A percentile compares a stretch with the other conserved stretches of the same genome.
These are phyloP conservation scores for Lathamus discolor DNA, from an alignment of 2,113 vertebrate genomes.

Conservation along the genomic window DNA sequence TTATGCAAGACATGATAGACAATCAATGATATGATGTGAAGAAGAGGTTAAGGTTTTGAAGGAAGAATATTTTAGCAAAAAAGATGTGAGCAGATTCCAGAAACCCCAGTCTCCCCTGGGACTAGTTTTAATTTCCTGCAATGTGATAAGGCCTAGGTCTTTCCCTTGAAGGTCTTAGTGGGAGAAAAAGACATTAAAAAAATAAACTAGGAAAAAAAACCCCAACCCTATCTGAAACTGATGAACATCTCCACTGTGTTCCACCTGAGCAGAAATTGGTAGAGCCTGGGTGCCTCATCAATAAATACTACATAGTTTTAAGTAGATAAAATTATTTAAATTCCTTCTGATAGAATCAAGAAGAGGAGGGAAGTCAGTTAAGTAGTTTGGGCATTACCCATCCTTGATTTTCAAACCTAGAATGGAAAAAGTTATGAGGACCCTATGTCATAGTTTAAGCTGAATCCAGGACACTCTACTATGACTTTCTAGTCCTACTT, in stretches of 20 bases:
- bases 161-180: background rate
- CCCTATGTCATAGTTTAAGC: background rate
- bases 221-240: background rate
- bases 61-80: background rate
- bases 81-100: background rate
- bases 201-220: background rate
- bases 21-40: background rate
- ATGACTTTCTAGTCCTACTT: background rate
- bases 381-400: background rate
- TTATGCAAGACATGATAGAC: background rate
- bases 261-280: background rate
- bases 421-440: background rate
- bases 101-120: background rate
- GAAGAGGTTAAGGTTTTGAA: background rate
- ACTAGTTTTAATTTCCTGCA: background rate
- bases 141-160: background rate
- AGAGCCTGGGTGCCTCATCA: background rate
- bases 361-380: background rate
- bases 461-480: background rate
- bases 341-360: background rate
- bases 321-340: background rate
- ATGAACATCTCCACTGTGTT: background rate
- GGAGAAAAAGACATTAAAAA: rapidly evolving
- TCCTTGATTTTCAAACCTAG: background rate
- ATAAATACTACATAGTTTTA: background rate